These are phyloP conservation scores for Yoshiicerus persimilis DNA, from an alignment of 1,140 invertebrate species.

Conservation along the genomic window DNA sequence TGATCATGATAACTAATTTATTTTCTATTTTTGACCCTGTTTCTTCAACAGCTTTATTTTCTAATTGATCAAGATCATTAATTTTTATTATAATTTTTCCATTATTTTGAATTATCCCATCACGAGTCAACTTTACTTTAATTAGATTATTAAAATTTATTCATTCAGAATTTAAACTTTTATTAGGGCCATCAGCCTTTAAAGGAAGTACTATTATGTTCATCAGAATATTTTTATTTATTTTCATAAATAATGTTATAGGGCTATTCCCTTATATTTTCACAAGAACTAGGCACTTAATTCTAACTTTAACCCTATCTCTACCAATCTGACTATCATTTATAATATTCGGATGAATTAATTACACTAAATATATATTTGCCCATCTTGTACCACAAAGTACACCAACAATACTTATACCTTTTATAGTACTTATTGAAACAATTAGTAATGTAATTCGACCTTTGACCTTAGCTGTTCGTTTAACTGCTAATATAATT, in stretches of 20 bases:
- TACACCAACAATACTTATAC: too few species aligned
- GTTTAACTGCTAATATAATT: constrained; percentile 69
- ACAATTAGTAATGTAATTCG: too few species aligned
- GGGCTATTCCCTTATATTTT: too few species aligned
- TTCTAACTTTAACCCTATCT: too few species aligned
- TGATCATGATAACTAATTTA: constrained; percentile 53
- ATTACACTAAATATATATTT: too few species aligned
- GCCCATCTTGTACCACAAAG: too few species aligned
- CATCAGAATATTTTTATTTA: too few species aligned
- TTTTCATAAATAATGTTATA: constrained; percentile 52
- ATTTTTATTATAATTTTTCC: too few species aligned
- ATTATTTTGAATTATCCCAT: not conserved
- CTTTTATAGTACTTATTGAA: too few species aligned
- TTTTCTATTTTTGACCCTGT: constrained; percentile 53
- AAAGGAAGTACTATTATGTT: constrained; percentile 51
- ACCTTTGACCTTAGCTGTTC: constrained; percentile 65
- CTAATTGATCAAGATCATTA: constrained; percentile 46
- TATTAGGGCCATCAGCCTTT: constrained; percentile 32
- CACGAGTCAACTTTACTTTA: not conserved
- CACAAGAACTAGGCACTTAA: too few species aligned
- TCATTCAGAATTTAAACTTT: constrained; percentile 39
- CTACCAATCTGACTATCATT: too few species aligned
- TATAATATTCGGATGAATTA: too few species aligned
- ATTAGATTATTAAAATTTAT: not conserved
- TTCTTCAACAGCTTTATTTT: constrained; percentile 24